Evolutionary conservation across 2,888 invertebrate species (phyloP).

Genomic region (Lomographa bimaculata): DNA sequence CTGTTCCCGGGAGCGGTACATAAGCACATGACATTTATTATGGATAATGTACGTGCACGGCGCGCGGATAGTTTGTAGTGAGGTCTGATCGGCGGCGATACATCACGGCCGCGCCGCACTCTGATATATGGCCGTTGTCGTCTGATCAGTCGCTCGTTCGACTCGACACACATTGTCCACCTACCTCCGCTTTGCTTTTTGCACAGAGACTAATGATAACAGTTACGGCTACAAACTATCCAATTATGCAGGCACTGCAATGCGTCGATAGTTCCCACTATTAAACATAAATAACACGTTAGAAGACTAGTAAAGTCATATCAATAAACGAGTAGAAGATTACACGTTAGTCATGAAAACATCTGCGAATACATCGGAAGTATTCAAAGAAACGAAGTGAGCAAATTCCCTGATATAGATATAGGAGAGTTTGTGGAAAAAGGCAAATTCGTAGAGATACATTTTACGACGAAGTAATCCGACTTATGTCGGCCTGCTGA

Average conservation of each 20-base stretch:
- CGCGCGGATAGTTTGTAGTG: constrained; percentile 52
- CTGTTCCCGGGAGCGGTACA: constrained; percentile 35
- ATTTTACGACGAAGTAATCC: constrained; percentile 33
- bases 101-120: constrained; percentile 56
- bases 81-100: constrained; percentile 58
- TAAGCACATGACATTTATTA: constrained; percentile 37
- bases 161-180: constrained; percentile 44
- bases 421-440: constrained; percentile 5
- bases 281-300: too few species aligned
- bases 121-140: constrained; percentile 63
- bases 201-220: constrained; percentile 38
- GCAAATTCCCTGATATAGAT: constrained; percentile 5
- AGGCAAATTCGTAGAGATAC: constrained; percentile 25
- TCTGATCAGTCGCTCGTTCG: constrained; percentile 49
- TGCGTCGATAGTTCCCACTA: too few species aligned
- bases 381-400: constrained; percentile 7
- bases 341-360: too few species aligned
- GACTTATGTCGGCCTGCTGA: constrained; percentile 39
- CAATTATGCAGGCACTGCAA: constrained; percentile 22
- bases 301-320: too few species aligned
- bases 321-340: too few species aligned
- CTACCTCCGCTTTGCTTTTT: constrained; percentile 38
- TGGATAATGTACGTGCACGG: constrained; percentile 42
- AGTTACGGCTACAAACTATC: constrained; percentile 23
- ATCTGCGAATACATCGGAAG: not conserved